Base-by-base conservation (phyloP, 2,888 invertebrate species). In the Lasioglossum figueresi region DNA sequence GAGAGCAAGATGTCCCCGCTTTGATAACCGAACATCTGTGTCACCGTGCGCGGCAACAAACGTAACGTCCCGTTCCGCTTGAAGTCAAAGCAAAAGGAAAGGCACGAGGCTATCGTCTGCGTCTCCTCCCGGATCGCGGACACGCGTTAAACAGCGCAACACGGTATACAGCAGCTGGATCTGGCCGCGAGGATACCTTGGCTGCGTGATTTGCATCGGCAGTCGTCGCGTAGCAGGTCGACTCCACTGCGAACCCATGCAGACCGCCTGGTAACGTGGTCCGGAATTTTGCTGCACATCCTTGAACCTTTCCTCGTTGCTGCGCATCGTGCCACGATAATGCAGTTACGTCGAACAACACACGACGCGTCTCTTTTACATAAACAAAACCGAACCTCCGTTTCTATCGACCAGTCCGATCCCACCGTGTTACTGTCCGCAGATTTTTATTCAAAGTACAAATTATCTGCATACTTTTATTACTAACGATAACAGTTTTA, bases 221-320 rank as follows among this genome's bases (percentile, higher is more conserved):
- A 6, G 34, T 66, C 16, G 31, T 31, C 31, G 66, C 31, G 34
- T 31, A 31, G 19, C 31, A 19, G 16, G 19, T 16, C 16, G 34
- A 66, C 66, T 23, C 52, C 23, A 3, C 48, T 23, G 31, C 63
- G 31, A 31, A 16, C 27, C 16, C 16, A 23, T 23, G 52, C 23
- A 3, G 19, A 19, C 34, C 6, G 31, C 34, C 34, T 27, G 31
- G 34, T 8, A 59, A 66, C 66, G 66, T 8, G 66, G 34, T 23
- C 31, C 31, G 66, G 66, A 66, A 66, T 66, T 66, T 66, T 19
- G 16, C 66, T 19, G 16, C 66, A 19, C 5, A 66, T 66, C 66
- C 66, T 66, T 66, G 66, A 66, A 66, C 66, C 66, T 31, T 66
- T 31, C 34, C 66, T 34, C 66, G 34, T 34, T 66, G 34, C 34